These are phyloP conservation scores for Rhynchophorus ferrugineus DNA, from an alignment of 1,140 invertebrate genomes.

Conservation along the genomic window DNA sequence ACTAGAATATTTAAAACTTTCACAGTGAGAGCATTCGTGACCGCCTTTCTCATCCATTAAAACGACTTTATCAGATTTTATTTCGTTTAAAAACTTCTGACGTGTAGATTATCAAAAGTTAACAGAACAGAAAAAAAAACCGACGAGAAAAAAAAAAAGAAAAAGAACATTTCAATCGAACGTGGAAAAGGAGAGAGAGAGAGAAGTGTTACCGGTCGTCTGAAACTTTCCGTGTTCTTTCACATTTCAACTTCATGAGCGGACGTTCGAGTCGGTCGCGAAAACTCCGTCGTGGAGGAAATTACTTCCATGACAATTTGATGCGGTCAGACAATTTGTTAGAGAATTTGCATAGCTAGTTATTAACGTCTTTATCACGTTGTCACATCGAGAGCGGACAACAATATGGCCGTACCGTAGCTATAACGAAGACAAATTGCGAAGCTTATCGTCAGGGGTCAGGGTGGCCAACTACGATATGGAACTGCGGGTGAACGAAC, in stretches of 20 bases:
- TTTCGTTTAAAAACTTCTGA: too few relatives aligned
- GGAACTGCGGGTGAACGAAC: too few relatives aligned
- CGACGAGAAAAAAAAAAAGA: too few relatives aligned
- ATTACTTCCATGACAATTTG: constrained; percentile 3
- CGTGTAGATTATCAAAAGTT: too few relatives aligned
- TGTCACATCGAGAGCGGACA: constrained; percentile 3
- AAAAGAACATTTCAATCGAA: too few relatives aligned
- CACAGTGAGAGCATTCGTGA: too few relatives aligned
- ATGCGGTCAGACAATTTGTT: constrained; percentile 5
- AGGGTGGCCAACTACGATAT: too few relatives aligned
- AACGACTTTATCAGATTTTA: too few relatives aligned
- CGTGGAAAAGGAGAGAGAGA: too few relatives aligned
- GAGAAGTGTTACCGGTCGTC: background rate
- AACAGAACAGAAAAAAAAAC: too few relatives aligned
- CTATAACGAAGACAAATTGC: constrained; percentile 3
- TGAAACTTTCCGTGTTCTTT: background rate
- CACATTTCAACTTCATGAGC: background rate
- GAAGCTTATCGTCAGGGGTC: background rate
- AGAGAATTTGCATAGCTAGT: constrained; percentile 2
- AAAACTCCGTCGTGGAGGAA: background rate
- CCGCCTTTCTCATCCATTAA: too few relatives aligned
- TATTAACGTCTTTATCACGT: constrained; percentile 5
- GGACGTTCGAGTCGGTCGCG: background rate
- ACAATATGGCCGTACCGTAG: background rate
- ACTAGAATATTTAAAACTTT: too few relatives aligned